Conservation (phyloP, 2,113 vertebrate genomes). For the Mobula hypostoma region DNA sequence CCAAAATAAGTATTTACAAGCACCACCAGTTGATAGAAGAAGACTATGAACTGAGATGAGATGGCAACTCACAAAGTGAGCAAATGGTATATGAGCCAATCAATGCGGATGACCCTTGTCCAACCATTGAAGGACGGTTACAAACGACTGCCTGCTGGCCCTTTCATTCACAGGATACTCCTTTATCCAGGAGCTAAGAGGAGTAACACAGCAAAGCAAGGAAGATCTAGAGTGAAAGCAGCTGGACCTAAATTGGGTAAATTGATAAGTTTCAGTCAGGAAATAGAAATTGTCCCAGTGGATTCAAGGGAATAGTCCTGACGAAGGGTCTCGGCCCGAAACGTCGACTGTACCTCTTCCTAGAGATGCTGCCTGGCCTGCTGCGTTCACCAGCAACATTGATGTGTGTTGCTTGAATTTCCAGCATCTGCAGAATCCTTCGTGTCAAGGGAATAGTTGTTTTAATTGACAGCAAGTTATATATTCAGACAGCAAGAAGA, state of each 20-base stretch:
- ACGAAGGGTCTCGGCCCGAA: no score
- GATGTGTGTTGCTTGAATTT: no score
- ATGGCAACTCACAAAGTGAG: background rate
- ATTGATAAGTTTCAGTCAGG: background rate
- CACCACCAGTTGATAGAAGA: background rate
- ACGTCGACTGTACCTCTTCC: no score
- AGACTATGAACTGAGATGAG: background rate
- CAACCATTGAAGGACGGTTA: background rate
- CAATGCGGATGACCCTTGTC: background rate
- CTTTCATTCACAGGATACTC: background rate
- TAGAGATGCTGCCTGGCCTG: no score
- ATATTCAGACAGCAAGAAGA: background rate
- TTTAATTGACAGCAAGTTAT: background rate
- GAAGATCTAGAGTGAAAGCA: background rate
- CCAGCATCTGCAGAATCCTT: no score
- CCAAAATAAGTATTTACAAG: background rate
- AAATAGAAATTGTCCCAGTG: background rate
- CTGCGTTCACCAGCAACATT: no score
- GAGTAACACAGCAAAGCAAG: background rate
- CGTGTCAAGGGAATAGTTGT: background rate
- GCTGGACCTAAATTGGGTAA: background rate
- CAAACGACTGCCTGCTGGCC: background rate
- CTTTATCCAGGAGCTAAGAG: background rate
- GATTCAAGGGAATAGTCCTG: background rate
- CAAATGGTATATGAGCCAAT: background rate